Percentiles rank a stretch among this genome's conserved stretches.
Evolutionary conservation across 2,888 invertebrate species (phyloP).

Genomic region (Tetanocera ferruginea): DNA sequence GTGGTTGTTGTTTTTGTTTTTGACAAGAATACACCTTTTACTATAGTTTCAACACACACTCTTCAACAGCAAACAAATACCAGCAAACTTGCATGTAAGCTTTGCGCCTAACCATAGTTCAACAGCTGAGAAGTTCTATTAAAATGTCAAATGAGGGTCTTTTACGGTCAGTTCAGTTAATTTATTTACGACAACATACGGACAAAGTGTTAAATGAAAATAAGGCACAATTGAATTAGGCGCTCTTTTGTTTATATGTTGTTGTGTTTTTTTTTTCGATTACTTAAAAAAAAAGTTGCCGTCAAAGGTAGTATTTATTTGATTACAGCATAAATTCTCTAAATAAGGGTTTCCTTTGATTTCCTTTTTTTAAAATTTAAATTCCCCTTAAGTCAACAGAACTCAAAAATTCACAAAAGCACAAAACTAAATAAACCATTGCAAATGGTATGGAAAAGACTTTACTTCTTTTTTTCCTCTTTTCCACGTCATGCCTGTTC

Average conservation of each 20-base stretch:
- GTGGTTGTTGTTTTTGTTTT: background rate
- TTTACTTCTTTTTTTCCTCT: background rate
- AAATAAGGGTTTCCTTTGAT: background rate
- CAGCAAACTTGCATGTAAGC: background rate
- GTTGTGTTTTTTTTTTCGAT: background rate
- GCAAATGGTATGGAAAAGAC: background rate
- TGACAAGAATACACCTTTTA: background rate
- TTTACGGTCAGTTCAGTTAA: background rate
- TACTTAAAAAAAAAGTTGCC: background rate
- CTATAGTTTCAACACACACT: background rate
- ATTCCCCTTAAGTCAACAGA: conserved; percentile 48
- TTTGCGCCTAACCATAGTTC: background rate
- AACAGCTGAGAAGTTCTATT: background rate
- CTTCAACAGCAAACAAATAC: background rate
- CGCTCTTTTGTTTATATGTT: background rate
- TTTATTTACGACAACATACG: conserved; percentile 2
- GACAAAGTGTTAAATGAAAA: conserved; percentile 8
- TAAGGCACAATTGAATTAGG: conserved; percentile 12
- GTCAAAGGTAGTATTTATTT: background rate
- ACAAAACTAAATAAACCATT: conserved; percentile 66
- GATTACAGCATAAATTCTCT: background rate
- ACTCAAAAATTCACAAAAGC: conserved; percentile 56
- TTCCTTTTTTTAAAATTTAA: conserved; percentile 38
- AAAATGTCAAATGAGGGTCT: conserved; percentile 12
- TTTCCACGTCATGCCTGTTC: background rate